Conservation (phyloP, 2,888 invertebrate species). For the Theretra japonica region DNA sequence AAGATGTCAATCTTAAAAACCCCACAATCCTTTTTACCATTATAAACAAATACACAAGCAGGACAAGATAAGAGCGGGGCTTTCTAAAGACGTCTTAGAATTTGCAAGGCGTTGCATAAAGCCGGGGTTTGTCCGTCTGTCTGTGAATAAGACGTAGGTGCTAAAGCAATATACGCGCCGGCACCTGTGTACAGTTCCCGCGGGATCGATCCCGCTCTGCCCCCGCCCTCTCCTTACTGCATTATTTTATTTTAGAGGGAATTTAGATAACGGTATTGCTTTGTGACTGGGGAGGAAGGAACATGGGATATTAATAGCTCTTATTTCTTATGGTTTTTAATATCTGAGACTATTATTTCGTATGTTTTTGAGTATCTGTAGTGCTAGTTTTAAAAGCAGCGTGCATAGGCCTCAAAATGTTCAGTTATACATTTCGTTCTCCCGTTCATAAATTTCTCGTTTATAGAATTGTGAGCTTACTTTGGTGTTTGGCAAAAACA, state of each 20-base stretch:
- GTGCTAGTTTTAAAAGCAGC: no score
- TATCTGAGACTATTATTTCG: no score
- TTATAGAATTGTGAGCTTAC: no score
- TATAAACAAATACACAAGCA: not conserved
- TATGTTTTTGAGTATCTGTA: no score
- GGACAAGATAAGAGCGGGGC: not conserved
- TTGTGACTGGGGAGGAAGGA: no score
- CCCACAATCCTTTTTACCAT: not conserved
- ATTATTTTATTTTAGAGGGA: conserved; percentile 18
- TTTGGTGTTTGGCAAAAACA: no score
- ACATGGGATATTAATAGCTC: no score
- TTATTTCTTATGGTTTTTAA: no score
- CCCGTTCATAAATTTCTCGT: no score
- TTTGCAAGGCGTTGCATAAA: not conserved
- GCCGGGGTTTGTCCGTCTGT: not conserved
- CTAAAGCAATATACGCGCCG: conserved; percentile 3
- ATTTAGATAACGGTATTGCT: not conserved
- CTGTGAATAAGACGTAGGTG: conserved; percentile 8
- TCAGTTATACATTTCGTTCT: no score
- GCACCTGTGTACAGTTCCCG: conserved; percentile 27
- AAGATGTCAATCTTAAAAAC: no score
- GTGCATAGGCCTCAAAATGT: no score
- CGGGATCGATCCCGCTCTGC: conserved; percentile 29
- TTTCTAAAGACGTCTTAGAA: not conserved
- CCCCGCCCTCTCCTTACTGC: conserved; percentile 20